Conservation (phyloP, 1,140 invertebrate species). For the Atopsyche davidsoni region DNA sequence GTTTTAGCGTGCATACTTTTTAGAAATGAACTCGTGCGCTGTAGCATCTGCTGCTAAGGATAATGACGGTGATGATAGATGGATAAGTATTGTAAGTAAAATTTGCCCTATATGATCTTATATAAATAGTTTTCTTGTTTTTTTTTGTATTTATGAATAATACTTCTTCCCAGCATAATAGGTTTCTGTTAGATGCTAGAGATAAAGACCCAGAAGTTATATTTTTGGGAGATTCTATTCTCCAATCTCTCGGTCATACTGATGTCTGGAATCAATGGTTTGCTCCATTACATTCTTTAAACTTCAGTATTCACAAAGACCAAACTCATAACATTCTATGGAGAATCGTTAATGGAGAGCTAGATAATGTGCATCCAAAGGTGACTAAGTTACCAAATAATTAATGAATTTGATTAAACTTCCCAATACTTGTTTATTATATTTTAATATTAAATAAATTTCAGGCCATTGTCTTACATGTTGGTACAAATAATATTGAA, state of each 20-base stretch:
- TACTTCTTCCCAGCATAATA: conserved; percentile 68
- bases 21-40: conserved; percentile 21
- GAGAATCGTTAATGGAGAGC: conserved; percentile 80
- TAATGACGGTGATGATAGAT: conserved; percentile 58
- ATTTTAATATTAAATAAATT: conserved; percentile 32
- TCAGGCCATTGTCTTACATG: conserved; percentile 76
- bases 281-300: conserved; percentile 80
- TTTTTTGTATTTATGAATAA: no score
- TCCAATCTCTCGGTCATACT: conserved; percentile 70
- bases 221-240: conserved; percentile 81
- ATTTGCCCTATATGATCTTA: conserved; percentile 16
- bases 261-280: conserved; percentile 82
- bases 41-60: conserved; percentile 54
- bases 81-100: conserved; percentile 63
- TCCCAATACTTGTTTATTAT: conserved; percentile 17
- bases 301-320: conserved; percentile 86
- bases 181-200: conserved; percentile 72
- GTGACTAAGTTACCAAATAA: conserved; percentile 42
- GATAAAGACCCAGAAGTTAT: conserved; percentile 88
- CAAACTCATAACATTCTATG: conserved; percentile 83
- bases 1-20: neutral
- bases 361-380: conserved; percentile 83
- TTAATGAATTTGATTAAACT: conserved; percentile 3
- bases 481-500: conserved; percentile 81
- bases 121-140: conserved; percentile 1